Evolutionary conservation across 2,888 invertebrate genomes (phyloP).

Genomic region (Caenorhabditis angaria): DNA sequence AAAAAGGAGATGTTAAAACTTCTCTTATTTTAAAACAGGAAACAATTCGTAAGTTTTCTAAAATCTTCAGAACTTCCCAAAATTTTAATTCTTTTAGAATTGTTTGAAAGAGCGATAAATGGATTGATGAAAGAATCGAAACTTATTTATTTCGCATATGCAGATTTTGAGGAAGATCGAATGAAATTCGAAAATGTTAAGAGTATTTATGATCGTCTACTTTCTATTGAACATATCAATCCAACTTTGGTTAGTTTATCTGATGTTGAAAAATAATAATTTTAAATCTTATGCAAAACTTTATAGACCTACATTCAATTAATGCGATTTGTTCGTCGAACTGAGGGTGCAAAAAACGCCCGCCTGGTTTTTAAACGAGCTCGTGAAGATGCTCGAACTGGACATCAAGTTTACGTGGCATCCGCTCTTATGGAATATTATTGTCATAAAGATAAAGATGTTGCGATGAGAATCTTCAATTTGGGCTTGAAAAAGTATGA

Average conservation of each 20-base stretch:
- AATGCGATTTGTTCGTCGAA: conserved; percentile 96
- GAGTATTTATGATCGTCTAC: conserved; percentile 89
- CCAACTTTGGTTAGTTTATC: conserved; percentile 84
- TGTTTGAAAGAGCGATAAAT: conserved; percentile 91
- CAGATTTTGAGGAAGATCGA: conserved; percentile 88
- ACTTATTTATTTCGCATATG: conserved; percentile 94
- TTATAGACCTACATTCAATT: conserved; percentile 91
- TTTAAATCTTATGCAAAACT: background rate
- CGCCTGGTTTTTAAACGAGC: conserved; percentile 92
- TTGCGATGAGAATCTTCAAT: conserved; percentile 95
- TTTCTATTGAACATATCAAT: conserved; percentile 89
- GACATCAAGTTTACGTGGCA: conserved; percentile 93
- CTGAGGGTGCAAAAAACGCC: conserved; percentile 97
- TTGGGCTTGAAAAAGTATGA: conserved; percentile 95
- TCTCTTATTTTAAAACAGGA: conserved; percentile 49
- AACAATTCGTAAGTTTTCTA: conserved; percentile 55
- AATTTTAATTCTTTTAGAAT: conserved; percentile 76
- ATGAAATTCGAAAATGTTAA: conserved; percentile 96
- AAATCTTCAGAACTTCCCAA: background rate
- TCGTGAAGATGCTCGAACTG: conserved; percentile 84
- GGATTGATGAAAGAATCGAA: conserved; percentile 89
- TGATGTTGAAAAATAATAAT: background rate
- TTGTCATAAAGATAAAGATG: conserved; percentile 95
- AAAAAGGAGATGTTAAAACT: conserved; percentile 74
- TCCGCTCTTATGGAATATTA: conserved; percentile 99